Conservation (phyloP, 2,113 vertebrate genomes). For the Pachycephala philippinensis region DNA sequence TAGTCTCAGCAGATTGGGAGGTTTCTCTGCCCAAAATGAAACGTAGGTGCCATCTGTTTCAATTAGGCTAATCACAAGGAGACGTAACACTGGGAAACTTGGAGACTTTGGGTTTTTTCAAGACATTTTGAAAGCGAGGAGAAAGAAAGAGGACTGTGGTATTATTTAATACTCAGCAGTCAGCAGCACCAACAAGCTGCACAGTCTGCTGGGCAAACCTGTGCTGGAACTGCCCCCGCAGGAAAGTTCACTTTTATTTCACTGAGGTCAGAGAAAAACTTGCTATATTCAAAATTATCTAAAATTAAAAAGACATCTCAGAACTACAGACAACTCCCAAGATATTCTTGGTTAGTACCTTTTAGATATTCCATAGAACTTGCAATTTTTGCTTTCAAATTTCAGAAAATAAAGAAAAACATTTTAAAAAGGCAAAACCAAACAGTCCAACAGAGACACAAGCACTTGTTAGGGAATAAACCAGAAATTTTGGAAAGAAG, state of each 20-base stretch:
- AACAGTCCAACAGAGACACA: not conserved
- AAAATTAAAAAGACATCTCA: not conserved
- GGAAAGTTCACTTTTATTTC: not conserved
- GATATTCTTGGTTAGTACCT: not conserved
- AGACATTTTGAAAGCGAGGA: not conserved
- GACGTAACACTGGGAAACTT: not conserved
- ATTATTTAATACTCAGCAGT: not conserved
- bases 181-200: not conserved
- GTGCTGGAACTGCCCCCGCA: not conserved
- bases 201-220: not conserved
- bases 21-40: constrained; percentile 23
- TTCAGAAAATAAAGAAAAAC: not conserved
- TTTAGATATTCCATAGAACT: not conserved
- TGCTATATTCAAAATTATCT: not conserved
- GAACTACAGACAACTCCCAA: not conserved
- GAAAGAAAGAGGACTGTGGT: not conserved
- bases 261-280: not conserved
- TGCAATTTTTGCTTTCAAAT: not conserved
- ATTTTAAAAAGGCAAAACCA: not conserved
- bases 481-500: not conserved
- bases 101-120: not conserved
- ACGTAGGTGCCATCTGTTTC: not conserved
- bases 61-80: constrained; percentile 3
- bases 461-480: not conserved
- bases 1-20: not conserved